These are phyloP conservation scores for Luehdorfia chinensis DNA, from an alignment of 1,140 invertebrate species.

Conservation along the genomic window DNA sequence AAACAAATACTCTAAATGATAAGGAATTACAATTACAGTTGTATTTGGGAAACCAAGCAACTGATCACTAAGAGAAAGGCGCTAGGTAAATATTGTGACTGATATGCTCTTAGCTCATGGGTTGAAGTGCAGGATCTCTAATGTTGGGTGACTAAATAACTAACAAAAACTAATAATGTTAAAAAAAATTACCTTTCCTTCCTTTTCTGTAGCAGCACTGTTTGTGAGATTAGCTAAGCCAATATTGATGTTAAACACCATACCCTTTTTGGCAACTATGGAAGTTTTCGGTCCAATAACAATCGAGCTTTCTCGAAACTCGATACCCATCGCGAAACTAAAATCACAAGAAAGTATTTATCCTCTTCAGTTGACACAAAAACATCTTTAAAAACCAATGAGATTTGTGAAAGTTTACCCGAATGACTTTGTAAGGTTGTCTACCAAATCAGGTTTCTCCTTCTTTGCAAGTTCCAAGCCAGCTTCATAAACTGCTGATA, in stretches of 20 bases:
- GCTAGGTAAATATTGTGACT: too few species aligned
- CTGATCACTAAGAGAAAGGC: too few species aligned
- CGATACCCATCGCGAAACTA: conserved; percentile 96
- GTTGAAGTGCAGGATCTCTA: too few species aligned
- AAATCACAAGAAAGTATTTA: conserved; percentile 28
- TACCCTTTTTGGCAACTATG: conserved; percentile 91
- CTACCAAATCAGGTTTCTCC: conserved; percentile 90
- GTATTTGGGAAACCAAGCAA: too few species aligned
- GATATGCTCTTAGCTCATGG: too few species aligned
- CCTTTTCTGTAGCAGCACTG: conserved; percentile 88
- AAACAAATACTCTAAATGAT: too few species aligned
- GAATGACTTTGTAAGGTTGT: conserved; percentile 96
- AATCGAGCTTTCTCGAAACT: conserved; percentile 97
- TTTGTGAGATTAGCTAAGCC: conserved; percentile 95
- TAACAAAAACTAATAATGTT: conserved; percentile 1
- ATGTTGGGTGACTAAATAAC: too few species aligned
- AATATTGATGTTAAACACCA: conserved; percentile 98
- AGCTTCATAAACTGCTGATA: conserved; percentile 93
- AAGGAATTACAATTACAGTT: too few species aligned
- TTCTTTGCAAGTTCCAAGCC: conserved; percentile 91
- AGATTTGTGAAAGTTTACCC: conserved; percentile 75
- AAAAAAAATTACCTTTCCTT: conserved; percentile 81
- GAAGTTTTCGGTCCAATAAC: conserved; percentile 94
- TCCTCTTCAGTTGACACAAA: not conserved
- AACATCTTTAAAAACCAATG: not conserved